Percentiles rank a stretch among this genome's conserved stretches.
phyloP scores from a whole-genome alignment of 2,797 vertebrate species.

The Buphagus erythrorhynchus region DNA sequence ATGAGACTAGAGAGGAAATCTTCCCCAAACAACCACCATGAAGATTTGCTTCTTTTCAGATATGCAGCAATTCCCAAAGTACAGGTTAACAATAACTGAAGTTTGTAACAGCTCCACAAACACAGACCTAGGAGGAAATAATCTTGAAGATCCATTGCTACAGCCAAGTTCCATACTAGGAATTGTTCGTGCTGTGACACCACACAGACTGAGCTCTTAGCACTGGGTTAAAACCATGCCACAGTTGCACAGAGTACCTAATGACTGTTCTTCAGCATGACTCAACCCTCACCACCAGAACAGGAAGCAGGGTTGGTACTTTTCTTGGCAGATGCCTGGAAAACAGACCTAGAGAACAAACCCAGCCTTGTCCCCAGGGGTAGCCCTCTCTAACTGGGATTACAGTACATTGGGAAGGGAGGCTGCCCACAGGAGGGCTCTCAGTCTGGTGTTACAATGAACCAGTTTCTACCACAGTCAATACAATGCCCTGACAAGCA shows the following conservation, averaged over 20 bases:
- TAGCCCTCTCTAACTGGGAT: background rate
- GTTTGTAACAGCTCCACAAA: background rate
- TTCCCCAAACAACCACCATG: constrained; percentile 70
- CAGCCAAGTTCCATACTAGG: background rate
- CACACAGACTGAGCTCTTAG: background rate
- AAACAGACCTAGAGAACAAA: background rate
- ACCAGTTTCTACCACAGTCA: background rate
- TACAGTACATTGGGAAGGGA: background rate
- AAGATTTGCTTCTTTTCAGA: constrained; percentile 61
- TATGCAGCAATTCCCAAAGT: constrained; percentile 23
- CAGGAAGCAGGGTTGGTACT: background rate
- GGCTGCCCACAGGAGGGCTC: rapidly evolving
- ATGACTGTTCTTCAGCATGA: background rate
- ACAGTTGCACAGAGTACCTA: background rate
- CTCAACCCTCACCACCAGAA: background rate
- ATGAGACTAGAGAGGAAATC: background rate
- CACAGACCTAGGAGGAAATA: background rate
- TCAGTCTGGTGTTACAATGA: background rate
- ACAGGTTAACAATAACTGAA: constrained; percentile 27
- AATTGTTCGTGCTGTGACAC: rapidly evolving
- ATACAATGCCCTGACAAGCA: background rate
- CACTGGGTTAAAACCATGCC: background rate
- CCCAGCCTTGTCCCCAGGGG: background rate
- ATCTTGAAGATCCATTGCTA: background rate
- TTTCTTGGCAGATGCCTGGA: background rate